Base-by-base conservation (phyloP, 2,888 invertebrate genomes). In the Agapostemon virescens region DNA sequence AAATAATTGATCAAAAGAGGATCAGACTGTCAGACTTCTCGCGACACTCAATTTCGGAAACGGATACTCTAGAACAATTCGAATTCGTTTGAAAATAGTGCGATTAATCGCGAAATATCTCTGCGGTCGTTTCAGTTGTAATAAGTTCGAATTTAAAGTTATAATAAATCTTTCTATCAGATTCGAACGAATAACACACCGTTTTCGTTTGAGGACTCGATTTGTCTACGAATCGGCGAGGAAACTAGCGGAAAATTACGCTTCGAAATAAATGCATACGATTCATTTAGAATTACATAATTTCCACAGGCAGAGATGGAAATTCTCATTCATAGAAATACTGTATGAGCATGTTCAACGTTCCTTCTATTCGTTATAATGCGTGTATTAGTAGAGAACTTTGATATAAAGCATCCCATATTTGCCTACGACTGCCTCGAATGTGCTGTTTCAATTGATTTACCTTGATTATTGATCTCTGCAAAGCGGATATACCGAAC, bases 381-480 rank as follows among this genome's bases (percentile, higher is more conserved):
- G n/a, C n/a, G 58, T 30, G 38, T 63, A 63, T 55, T 58, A 70
- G 58, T 23, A 11, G 33, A 23, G 71, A 33, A n/a, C n/a, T 42
- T 49, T 42, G 42, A 45, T 33, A 61, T 71, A 63, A 45, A 71
- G 71, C 42, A 63, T 61, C 71, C 71, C 71, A 33, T 71, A 71
- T 71, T 71, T 71, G 71, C 40, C 33, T 36, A 71, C 61, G 42
- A 38, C 30, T 61, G 61, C 71, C 61, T 36, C 42, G 40, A 61
- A 33, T 38, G 42, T 61, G 26, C 70, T 55, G 42, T 70, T 61
- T 70, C 58, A 58, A 70, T 61, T 70, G 58, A 63, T 58, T 15
- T 45, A 63, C 61, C 33, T 30, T 71, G 63, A 71, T 71, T 71
- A 71, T 71, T 63, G 71, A 71, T 71, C 71, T 71, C 23, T 23